Conservation (phyloP, 2,797 vertebrate genomes). For the Orestias chungarensis region DNA sequence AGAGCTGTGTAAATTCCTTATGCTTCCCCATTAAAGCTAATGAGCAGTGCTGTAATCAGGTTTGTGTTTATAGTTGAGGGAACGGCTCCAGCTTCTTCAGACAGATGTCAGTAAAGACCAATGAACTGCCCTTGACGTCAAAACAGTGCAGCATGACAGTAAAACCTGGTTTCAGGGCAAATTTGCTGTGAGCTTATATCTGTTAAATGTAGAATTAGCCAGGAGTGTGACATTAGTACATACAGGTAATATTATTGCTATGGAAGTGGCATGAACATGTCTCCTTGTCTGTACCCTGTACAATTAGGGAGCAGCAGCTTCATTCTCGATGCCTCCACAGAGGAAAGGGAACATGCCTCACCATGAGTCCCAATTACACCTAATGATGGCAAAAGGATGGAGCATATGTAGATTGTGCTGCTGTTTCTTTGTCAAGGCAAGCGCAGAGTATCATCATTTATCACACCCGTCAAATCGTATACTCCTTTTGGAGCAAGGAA, state of each 20-base stretch:
- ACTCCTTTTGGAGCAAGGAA: slow-evolving; percentile 71
- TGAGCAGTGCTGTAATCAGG: slow-evolving; percentile 68
- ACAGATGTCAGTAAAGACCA: slow-evolving; percentile 63
- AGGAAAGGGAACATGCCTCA: slow-evolving; percentile 63
- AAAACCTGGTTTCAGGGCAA: slow-evolving; percentile 31
- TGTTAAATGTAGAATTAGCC: slow-evolving; percentile 50
- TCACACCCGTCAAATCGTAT: slow-evolving; percentile 76
- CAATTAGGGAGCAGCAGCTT: slow-evolving; percentile 64
- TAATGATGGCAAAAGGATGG: slow-evolving; percentile 79
- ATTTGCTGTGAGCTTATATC: slow-evolving; percentile 44
- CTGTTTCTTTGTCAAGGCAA: slow-evolving; percentile 76
- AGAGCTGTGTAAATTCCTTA: slow-evolving; percentile 67
- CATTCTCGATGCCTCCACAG: slow-evolving; percentile 54
- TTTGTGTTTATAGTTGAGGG: slow-evolving; percentile 41
- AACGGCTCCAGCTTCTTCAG: slow-evolving; percentile 37
- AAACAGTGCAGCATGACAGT: slow-evolving; percentile 55
- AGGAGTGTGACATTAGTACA: slow-evolving; percentile 39
- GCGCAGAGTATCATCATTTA: slow-evolving; percentile 74
- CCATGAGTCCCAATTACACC: slow-evolving; percentile 80
- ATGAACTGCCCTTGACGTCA: slow-evolving; percentile 43
- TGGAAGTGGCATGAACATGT: slow-evolving; percentile 53
- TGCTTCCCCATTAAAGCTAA: slow-evolving; percentile 73
- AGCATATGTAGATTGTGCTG: slow-evolving; percentile 75
- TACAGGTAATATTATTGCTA: slow-evolving; percentile 29
- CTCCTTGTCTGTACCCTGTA: slow-evolving; percentile 56